Evolutionary conservation across 2,113 vertebrate species (phyloP).

Genomic region (Melanerpes formicivorus): DNA sequence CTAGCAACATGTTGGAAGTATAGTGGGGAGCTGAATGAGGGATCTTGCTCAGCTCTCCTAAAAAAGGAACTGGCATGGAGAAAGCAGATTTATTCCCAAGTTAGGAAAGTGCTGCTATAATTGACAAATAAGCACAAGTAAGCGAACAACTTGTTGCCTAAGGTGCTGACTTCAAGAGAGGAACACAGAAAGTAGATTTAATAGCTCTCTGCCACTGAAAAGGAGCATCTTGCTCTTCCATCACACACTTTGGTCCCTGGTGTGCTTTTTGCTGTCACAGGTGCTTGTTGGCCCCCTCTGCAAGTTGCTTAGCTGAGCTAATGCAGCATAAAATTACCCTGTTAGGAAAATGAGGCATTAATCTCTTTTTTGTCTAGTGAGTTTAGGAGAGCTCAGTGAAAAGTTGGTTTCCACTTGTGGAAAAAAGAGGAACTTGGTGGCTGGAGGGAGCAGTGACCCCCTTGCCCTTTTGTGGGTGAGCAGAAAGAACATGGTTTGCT

Average conservation of each 20-base stretch:
- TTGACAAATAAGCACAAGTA: constrained; percentile 55
- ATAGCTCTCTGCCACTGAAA: not conserved
- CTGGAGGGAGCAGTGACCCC: not conserved
- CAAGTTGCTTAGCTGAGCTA: not conserved
- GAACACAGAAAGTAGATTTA: not conserved
- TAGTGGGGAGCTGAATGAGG: not conserved
- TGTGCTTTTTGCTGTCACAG: not conserved
- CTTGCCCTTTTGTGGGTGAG: not conserved
- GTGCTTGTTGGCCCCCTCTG: not conserved
- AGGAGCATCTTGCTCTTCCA: not conserved
- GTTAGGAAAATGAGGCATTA: not conserved
- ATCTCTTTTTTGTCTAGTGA: not conserved
- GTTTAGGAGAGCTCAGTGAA: not conserved
- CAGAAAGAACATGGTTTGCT: not conserved
- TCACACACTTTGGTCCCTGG: not conserved
- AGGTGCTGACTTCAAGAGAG: not conserved
- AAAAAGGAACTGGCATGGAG: constrained; percentile 29
- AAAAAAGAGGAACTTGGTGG: not conserved
- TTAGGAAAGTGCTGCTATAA: constrained; percentile 37
- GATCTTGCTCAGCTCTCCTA: not conserved
- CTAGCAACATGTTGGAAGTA: not conserved
- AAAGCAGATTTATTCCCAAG: constrained; percentile 29
- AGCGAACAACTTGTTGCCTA: constrained; percentile 16
- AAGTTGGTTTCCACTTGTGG: not conserved
- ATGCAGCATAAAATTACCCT: constrained; percentile 19